A percentile compares a stretch with the other conserved stretches of the same genome.
Conservation (phyloP, 1,140 invertebrate genomes). For the Drosophila sp. region DNA sequence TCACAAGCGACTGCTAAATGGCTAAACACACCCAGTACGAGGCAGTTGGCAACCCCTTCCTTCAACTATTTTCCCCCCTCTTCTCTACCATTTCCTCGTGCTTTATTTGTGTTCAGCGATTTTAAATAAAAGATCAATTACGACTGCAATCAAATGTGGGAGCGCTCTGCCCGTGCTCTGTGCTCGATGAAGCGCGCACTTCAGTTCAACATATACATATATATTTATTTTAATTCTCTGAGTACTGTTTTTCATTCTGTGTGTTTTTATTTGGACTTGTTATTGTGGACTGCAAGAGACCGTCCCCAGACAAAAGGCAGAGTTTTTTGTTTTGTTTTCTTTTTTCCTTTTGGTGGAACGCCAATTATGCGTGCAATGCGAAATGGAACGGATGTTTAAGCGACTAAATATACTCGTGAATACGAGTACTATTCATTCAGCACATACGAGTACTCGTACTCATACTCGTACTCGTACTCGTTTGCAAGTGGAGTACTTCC, state of each 20-base stretch:
- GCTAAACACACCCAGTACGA: constrained; percentile 69
- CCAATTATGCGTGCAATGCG: constrained; percentile 82
- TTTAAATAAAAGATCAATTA: constrained; percentile 81
- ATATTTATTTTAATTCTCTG: background rate
- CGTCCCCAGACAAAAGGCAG: constrained; percentile 32
- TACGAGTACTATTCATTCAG: constrained; percentile 13
- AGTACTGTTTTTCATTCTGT: background rate
- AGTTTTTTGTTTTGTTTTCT: too few relatives aligned
- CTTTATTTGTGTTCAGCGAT: constrained; percentile 42
- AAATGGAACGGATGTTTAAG: constrained; percentile 79
- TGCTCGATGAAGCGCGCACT: constrained; percentile 71
- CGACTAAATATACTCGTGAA: constrained; percentile 63
- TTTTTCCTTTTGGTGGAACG: constrained; percentile 63
- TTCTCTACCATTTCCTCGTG: background rate
- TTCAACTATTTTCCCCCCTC: background rate
- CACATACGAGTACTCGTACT: background rate
- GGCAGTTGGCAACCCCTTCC: constrained; percentile 15
- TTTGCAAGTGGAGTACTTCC: constrained; percentile 22
- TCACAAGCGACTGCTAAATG: constrained; percentile 68
- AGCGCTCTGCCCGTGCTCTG: constrained; percentile 44
- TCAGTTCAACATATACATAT: constrained; percentile 10
- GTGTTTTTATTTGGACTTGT: background rate
- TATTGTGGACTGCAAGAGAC: constrained; percentile 13
- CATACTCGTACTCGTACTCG: background rate
- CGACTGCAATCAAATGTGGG: constrained; percentile 63